These are phyloP conservation scores for Dicycla oo DNA, from an alignment of 2,888 invertebrate species.

Conservation along the genomic window DNA sequence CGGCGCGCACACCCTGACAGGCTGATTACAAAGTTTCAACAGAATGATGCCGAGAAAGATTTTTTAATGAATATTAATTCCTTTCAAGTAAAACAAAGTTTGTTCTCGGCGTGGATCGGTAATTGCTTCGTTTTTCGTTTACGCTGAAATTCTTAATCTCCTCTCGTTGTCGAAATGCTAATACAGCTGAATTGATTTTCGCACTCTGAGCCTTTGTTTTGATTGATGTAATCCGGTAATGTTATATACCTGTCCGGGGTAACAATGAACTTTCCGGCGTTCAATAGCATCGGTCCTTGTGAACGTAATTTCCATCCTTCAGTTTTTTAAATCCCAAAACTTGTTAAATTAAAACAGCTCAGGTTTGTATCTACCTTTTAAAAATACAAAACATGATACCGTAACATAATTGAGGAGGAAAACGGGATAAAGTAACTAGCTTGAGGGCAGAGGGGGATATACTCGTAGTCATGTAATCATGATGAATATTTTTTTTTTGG, in stretches of 20 bases:
- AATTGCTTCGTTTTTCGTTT: slow-evolving; percentile 86
- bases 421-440: slow-evolving; percentile 27
- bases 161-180: slow-evolving; percentile 75
- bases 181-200: slow-evolving; percentile 69
- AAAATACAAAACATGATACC: slow-evolving; percentile 33
- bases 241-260: slow-evolving; percentile 52
- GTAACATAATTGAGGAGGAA: slow-evolving; percentile 29
- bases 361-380: slow-evolving; percentile 28
- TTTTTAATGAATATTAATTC: slow-evolving; percentile 90
- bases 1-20: slow-evolving; percentile 71
- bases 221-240: slow-evolving; percentile 66
- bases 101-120: slow-evolving; percentile 84
- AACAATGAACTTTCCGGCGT: slow-evolving; percentile 49
- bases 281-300: slow-evolving; percentile 41
- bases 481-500: slow-evolving; percentile 27
- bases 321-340: slow-evolving; percentile 17
- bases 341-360: slow-evolving; percentile 30
- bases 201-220: slow-evolving; percentile 63
- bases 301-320: slow-evolving; percentile 35
- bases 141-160: slow-evolving; percentile 79
- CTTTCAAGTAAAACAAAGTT: slow-evolving; percentile 88
- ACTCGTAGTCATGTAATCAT: slow-evolving; percentile 34
- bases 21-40: slow-evolving; percentile 88
- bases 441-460: slow-evolving; percentile 15
- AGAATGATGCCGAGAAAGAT: slow-evolving; percentile 86